Evolutionary conservation across 2,888 invertebrate species (phyloP).

Genomic region (Apantesis nais): DNA sequence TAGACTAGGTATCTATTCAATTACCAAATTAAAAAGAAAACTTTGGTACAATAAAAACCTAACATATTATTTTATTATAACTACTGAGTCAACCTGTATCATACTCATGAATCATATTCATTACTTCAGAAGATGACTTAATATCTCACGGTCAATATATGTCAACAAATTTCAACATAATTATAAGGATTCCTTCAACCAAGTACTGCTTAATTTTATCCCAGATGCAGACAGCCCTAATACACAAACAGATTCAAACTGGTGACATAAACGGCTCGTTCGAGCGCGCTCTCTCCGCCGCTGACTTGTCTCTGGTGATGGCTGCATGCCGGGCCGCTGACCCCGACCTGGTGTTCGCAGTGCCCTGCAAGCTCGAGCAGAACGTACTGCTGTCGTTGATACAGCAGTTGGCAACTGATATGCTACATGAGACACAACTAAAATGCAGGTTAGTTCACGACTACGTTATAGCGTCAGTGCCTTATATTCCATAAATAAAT

Average conservation of each 20-base stretch:
- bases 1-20: too few species aligned
- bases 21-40: too few species aligned
- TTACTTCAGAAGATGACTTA: background rate
- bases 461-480: background rate
- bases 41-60: too few species aligned
- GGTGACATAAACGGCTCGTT: conserved; percentile 94
- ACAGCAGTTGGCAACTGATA: conserved; percentile 96
- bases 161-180: background rate
- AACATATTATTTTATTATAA: too few species aligned
- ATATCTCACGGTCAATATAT: background rate
- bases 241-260: conserved; percentile 61
- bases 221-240: conserved; percentile 67
- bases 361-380: conserved; percentile 91
- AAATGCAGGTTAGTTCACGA: conserved; percentile 66
- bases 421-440: conserved; percentile 90
- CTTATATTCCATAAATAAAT: background rate
- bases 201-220: background rate
- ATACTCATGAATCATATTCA: too few species aligned
- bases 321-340: conserved; percentile 94
- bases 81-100: too few species aligned
- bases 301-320: conserved; percentile 93
- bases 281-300: conserved; percentile 93
- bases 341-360: conserved; percentile 89
- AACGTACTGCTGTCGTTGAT: conserved; percentile 95
- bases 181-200: background rate